These are phyloP conservation scores for Girardinichthys multiradiatus DNA, from an alignment of 2,113 vertebrate genomes.

Conservation along the genomic window DNA sequence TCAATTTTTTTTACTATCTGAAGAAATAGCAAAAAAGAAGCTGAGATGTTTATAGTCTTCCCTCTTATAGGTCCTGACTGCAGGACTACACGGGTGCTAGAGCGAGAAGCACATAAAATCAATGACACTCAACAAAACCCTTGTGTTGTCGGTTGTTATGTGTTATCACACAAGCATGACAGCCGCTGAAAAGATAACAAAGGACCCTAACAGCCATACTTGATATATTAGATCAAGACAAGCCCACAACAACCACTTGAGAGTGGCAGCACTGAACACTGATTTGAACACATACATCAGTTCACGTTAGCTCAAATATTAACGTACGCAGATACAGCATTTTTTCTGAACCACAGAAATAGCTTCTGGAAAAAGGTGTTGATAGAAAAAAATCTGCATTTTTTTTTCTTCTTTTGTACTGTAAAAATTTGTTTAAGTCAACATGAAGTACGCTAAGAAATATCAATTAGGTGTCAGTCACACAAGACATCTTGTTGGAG, in stretches of 20 bases:
- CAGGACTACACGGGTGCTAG: constrained; percentile 1
- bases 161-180: constrained; percentile 16
- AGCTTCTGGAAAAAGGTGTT: not conserved
- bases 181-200: constrained; percentile 15
- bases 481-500: too few species aligned
- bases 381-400: not conserved
- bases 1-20: not conserved
- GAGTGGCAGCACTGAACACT: not conserved
- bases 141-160: constrained; percentile 7
- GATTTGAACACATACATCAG: not conserved
- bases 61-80: not conserved
- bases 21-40: not conserved
- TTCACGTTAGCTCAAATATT: not conserved
- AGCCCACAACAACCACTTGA: not conserved
- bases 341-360: not conserved
- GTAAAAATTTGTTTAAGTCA: not conserved
- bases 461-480: too few species aligned
- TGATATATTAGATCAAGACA: not conserved
- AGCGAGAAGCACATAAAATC: constrained; percentile 14
- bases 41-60: not conserved
- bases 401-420: not conserved
- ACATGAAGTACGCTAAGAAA: not conserved
- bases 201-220: constrained; percentile 2
- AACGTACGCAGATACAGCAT: not conserved
- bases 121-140: constrained; percentile 10